Evolutionary conservation across 1,140 invertebrate species (phyloP), one percentile per base, ranked within the genome.

Genomic region (Campoletis sonorensis): DNA sequence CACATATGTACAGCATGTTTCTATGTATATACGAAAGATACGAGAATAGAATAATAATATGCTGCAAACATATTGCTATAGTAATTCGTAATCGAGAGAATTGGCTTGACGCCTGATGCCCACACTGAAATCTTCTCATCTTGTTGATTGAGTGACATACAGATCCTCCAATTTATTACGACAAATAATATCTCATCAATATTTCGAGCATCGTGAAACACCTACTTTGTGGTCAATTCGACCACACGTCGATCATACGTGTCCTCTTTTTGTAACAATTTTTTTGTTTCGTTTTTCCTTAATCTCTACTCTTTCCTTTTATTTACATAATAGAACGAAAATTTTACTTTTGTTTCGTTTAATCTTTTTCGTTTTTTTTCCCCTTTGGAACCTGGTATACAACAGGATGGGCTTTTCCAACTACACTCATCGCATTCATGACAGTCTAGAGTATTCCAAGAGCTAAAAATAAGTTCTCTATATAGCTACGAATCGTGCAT

Each of bases 41-140:
- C 68, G 68, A 15, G 30, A 40, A 71, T 71, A 37, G 33, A 71
- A 71, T 71, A 71, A 71, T 71, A 71, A 71, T n/a, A n/a, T 71
- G 68, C 68, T 33, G 30, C 30, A 33, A 40, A 40, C 30, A 71
- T 33, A 71, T 71, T 71, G 68, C 30, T 2, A 33, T n/a, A 37
- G 68, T 71, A 30, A 21, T 40, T 71, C 68, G 67, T n/a, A 30
- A 68, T 68, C 67, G 67, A 68, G 30, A 1, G 67, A 68, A 68
- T 68, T 68, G 58, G 58, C 58, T 23, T 61, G 16, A 61, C 58
- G 58, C 58, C 58, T n/a, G n/a, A n/a, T n/a, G 21, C 58, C 16
- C 58, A 61, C 21, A 61, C 58, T 5, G 2, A 23, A 61, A 61
- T 10, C 21, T 61, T 61, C 23, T n/a, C 8, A 61, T 23, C 16